A percentile compares a stretch with the other conserved stretches of the same genome.
Evolutionary conservation across 2,888 invertebrate genomes (phyloP).

Genomic region (Eledone cirrhosa): DNA sequence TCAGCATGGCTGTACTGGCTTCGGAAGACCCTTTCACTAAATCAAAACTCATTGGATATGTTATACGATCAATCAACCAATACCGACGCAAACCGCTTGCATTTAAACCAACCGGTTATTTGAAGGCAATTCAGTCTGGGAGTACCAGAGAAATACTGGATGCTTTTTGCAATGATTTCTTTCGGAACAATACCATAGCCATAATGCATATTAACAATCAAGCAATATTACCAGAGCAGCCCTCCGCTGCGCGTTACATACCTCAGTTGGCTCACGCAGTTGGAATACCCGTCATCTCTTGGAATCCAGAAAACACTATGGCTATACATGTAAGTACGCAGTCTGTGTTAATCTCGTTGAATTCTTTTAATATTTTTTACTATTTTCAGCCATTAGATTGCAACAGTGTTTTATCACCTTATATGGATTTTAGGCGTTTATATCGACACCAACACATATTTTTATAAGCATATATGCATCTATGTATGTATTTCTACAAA

Average conservation of each 20-base stretch:
- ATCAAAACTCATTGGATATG: neutral
- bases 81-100: conserved; percentile 29
- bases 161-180: conserved; percentile 55
- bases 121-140: conserved; percentile 36
- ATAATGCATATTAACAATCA: conserved; percentile 95
- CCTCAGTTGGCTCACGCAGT: conserved; percentile 36
- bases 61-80: conserved; percentile 19
- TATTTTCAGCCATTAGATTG: no score
- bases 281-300: conserved; percentile 42
- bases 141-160: conserved; percentile 55
- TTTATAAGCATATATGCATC: no score
- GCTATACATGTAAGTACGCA: conserved; percentile 35
- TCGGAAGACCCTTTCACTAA: neutral
- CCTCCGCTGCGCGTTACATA: conserved; percentile 38
- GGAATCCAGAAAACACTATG: conserved; percentile 40
- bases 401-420: no score
- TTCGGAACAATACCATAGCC: conserved; percentile 54
- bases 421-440: no score
- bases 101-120: conserved; percentile 32
- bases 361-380: no score
- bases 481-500: no score
- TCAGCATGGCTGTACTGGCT: neutral
- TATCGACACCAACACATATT: no score
- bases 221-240: conserved; percentile 31
- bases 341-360: no score